Evolutionary conservation across 2,888 invertebrate genomes (phyloP).

Genomic region (Tyria jacobaeae): DNA sequence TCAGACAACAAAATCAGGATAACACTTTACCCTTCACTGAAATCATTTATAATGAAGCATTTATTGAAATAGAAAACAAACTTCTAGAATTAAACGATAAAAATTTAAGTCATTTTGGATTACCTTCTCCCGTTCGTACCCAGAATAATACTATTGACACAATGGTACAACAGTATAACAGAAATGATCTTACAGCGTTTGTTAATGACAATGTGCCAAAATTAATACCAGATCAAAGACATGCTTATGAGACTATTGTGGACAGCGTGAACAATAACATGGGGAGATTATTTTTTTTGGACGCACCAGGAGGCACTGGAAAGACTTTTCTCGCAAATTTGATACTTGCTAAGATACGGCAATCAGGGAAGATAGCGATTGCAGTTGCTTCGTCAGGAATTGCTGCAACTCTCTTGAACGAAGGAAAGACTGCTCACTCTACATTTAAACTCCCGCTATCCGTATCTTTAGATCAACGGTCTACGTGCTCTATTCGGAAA

Average conservation of each 20-base stretch:
- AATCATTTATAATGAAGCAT: too few relatives aligned
- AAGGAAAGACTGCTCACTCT: too few relatives aligned
- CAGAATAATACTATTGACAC: not conserved
- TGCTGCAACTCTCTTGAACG: too few relatives aligned
- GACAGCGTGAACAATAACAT: slow-evolving; percentile 25
- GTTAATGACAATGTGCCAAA: slow-evolving; percentile 29
- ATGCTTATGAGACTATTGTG: slow-evolving; percentile 31
- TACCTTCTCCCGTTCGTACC: slow-evolving; percentile 12
- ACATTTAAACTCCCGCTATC: too few relatives aligned
- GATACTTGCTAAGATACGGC: slow-evolving; percentile 13
- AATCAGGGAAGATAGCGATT: too few relatives aligned
- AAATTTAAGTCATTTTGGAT: too few relatives aligned
- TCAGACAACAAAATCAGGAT: slow-evolving; percentile 4
- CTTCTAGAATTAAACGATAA: too few relatives aligned
- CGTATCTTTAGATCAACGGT: too few relatives aligned
- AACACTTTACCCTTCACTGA: slow-evolving; percentile 24
- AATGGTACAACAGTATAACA: slow-evolving; percentile 6
- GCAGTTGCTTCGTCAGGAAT: too few relatives aligned
- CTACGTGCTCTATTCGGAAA: too few relatives aligned
- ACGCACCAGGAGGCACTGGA: slow-evolving; percentile 31
- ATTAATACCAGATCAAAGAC: slow-evolving; percentile 36
- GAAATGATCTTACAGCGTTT: slow-evolving; percentile 7
- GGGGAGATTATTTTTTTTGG: slow-evolving; percentile 33
- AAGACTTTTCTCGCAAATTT: slow-evolving; percentile 37
- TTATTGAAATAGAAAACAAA: too few relatives aligned